A percentile compares a stretch with the other conserved stretches of the same genome.
phyloP scores from a whole-genome alignment of 2,797 vertebrate genomes.

The Luscinia megarhynchos region DNA sequence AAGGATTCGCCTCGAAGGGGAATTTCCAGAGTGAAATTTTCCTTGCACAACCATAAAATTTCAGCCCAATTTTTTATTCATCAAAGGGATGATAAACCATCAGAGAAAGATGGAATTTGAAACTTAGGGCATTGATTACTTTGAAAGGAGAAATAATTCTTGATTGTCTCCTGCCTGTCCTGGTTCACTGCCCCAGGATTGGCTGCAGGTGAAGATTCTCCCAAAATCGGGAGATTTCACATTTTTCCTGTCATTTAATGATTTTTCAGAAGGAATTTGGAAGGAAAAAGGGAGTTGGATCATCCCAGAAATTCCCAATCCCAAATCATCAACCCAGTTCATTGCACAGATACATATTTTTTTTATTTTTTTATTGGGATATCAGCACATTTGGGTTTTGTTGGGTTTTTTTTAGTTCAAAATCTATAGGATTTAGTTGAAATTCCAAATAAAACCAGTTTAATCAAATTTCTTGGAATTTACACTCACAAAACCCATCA shows the following conservation, averaged over 20 bases:
- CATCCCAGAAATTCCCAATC: neutral
- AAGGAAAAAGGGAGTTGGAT: neutral
- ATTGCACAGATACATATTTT: fast-evolving
- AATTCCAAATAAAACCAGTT: neutral
- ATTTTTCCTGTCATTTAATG: fast-evolving
- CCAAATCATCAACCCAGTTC: too few relatives aligned
- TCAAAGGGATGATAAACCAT: neutral
- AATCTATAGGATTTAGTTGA: neutral
- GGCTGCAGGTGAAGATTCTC: neutral
- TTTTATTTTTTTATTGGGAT: neutral
- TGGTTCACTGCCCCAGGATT: neutral
- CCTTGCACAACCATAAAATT: neutral
- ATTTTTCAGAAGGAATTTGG: neutral
- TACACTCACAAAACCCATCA: neutral
- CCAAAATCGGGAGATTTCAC: neutral
- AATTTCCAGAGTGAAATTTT: neutral
- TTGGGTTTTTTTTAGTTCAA: neutral
- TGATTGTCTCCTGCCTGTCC: neutral
- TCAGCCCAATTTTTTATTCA: neutral
- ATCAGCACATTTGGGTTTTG: too few relatives aligned
- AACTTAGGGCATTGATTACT: neutral
- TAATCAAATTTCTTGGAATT: neutral
- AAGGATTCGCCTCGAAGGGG: neutral
- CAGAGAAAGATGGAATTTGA: neutral
- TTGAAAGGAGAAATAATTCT: neutral